phyloP scores from a whole-genome alignment of 2,797 vertebrate species.

The Nothura maculosa region DNA sequence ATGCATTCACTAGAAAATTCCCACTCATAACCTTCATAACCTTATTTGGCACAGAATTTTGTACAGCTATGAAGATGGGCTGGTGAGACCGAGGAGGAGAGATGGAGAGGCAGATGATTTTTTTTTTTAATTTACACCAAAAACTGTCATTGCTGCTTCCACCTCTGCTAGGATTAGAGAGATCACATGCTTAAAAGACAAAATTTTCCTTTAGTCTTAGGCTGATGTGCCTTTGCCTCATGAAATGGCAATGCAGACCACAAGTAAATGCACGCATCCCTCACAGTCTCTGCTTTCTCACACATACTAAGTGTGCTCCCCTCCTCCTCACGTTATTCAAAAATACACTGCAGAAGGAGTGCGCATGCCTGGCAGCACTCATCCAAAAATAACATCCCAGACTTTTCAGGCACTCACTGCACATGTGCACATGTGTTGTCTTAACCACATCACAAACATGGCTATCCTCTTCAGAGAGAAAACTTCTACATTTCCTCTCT shows the following conservation, averaged over 20 bases:
- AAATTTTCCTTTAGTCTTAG: not conserved
- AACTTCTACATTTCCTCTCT: not conserved
- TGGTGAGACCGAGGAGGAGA: not conserved
- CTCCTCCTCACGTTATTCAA: not conserved
- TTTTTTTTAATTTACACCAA: not conserved
- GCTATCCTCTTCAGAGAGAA: not conserved
- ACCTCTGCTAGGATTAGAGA: not conserved
- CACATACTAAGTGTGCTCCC: not conserved
- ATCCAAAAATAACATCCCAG: not conserved
- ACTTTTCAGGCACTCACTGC: not conserved
- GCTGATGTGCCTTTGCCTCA: not conserved
- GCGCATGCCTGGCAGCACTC: fast-evolving
- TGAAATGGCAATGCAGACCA: not conserved
- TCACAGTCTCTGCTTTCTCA: not conserved
- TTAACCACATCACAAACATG: not conserved
- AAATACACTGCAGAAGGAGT: not conserved
- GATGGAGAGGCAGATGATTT: not conserved
- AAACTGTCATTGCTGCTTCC: not conserved
- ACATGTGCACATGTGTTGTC: not conserved
- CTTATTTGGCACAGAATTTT: not conserved
- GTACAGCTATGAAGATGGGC: not conserved
- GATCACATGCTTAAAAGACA: not conserved
- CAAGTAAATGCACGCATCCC: not conserved
- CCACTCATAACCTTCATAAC: slow-evolving; percentile 7
- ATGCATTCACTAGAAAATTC: slow-evolving; percentile 1